Evolutionary conservation across 2,113 vertebrate genomes (phyloP).

Genomic region (Callopanchax toddi): DNA sequence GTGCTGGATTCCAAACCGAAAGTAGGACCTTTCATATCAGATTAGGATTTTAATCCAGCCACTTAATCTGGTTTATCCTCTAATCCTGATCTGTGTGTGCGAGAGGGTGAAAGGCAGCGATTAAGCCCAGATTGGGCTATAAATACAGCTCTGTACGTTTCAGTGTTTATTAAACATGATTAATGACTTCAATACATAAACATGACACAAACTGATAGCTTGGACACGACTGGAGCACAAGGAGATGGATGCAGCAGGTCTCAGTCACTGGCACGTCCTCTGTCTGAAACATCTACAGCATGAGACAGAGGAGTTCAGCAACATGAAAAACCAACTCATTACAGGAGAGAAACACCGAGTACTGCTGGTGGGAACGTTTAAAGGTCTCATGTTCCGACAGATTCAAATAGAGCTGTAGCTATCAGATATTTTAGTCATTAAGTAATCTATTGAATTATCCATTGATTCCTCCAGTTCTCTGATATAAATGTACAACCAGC

Average conservation of each 20-base stretch:
- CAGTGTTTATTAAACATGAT: conserved; percentile 64
- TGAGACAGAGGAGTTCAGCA: neutral
- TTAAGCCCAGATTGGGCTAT: conserved; percentile 15
- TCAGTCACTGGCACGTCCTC: neutral
- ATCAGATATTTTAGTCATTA: too few relatives aligned
- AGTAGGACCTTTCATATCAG: conserved; percentile 59
- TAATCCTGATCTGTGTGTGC: conserved; percentile 47
- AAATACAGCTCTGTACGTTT: conserved; percentile 52
- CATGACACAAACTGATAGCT: conserved; percentile 20
- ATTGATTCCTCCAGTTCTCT: too few relatives aligned
- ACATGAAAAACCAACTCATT: too few relatives aligned
- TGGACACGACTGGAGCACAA: conserved; percentile 22
- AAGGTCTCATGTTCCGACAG: too few relatives aligned
- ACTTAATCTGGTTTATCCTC: conserved; percentile 60
- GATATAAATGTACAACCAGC: too few relatives aligned
- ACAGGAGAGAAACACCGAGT: too few relatives aligned
- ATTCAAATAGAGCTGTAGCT: too few relatives aligned
- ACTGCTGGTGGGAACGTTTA: too few relatives aligned
- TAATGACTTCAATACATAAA: conserved; percentile 57
- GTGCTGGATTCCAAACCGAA: conserved; percentile 42
- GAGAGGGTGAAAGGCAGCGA: neutral
- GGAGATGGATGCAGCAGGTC: conserved; percentile 22
- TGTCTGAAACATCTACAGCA: conserved; percentile 12
- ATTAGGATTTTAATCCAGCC: conserved; percentile 67
- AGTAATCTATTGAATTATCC: too few relatives aligned